Base-by-base conservation (phyloP, 2,888 invertebrate genomes). In the Rhingia rostrata region DNA sequence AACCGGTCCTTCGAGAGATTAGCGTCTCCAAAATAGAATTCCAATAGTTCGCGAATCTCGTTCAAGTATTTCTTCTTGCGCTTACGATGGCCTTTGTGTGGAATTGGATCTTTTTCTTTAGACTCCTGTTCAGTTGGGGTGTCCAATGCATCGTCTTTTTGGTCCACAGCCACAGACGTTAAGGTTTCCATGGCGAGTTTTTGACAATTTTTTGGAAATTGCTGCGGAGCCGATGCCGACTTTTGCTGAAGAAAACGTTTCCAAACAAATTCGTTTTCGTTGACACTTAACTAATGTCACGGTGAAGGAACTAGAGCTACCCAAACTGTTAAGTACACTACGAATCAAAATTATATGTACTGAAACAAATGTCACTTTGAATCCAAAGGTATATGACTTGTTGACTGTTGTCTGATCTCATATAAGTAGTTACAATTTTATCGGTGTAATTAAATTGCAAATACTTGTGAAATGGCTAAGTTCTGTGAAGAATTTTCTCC, bases 21-120 rank as follows among this genome's bases (percentile, higher is more conserved):
- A 0, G 98, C 95, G 92, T 98, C 97, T 87, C 98, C 95, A 89
- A 98, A 98, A 90, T 98, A 99, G 92, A 98, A 98, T 91, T 98
- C 98, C 96, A 99, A 97, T 94, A 97, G 96, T 86, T 95, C 94
- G 30, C 95, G 92, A 84, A 97, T 95, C 7, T 93, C 93, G 86
- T 94, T 94, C 87, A 95, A 95, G 0, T 96, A 90, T 84, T 94
- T 95, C 88, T 95, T 95, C 89, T 96, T 96, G 6, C 97, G 93
- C 85, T 94, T 95, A 3, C 96, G 93, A 78, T 88, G 86, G 10
- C 78, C 64, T 53, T 83, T 81, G 7, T 58, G 51, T 5, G 61
- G 35, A 0, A 49, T 10, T 4, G 12, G 33, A 2, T 66, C 70
- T 9, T 74, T 84, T 39, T 56, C 64, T 32, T 84, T 75, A 2